Evolutionary conservation across 2,797 vertebrate species (phyloP).

Genomic region (Poecilia gillii): DNA sequence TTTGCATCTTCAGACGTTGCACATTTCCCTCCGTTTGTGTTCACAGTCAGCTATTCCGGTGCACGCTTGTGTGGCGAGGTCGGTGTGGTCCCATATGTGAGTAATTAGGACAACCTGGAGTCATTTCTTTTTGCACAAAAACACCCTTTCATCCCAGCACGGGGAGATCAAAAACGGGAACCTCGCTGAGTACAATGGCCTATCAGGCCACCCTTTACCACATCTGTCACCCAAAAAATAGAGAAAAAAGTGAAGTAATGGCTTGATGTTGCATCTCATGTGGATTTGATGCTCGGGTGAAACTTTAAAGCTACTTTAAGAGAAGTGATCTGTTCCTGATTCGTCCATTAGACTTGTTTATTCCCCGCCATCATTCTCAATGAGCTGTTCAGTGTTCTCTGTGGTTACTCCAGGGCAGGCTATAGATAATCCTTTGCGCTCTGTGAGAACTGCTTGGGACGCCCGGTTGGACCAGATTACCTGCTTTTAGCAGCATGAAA

Average conservation of each 20-base stretch:
- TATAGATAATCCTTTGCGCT: slow-evolving; percentile 1
- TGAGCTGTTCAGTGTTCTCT: slow-evolving; percentile 30
- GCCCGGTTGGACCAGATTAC: slow-evolving; percentile 1
- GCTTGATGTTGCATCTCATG: slow-evolving; percentile 32
- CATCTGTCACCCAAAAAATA: slow-evolving; percentile 25
- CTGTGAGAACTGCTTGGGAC: neutral
- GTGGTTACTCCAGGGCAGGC: slow-evolving; percentile 7
- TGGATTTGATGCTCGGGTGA: slow-evolving; percentile 19
- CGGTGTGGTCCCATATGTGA: slow-evolving; percentile 64
- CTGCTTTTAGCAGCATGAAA: slow-evolving; percentile 7
- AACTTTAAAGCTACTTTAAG: slow-evolving; percentile 27
- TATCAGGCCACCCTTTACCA: slow-evolving; percentile 8
- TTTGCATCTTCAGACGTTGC: slow-evolving; percentile 8
- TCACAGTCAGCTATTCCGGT: slow-evolving; percentile 11
- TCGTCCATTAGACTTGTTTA: slow-evolving; percentile 26
- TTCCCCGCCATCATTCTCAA: slow-evolving; percentile 29
- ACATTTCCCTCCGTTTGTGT: slow-evolving; percentile 19
- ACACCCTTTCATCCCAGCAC: slow-evolving; percentile 45
- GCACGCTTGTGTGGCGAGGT: slow-evolving; percentile 36
- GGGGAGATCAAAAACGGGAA: slow-evolving; percentile 61
- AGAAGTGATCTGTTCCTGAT: neutral
- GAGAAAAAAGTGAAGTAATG: slow-evolving; percentile 25
- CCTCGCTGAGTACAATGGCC: slow-evolving; percentile 39
- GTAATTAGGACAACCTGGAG: slow-evolving; percentile 72
- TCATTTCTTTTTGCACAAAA: slow-evolving; percentile 65